Percentiles rank a stretch among this genome's conserved stretches.
Conservation (phyloP, 1,140 invertebrate genomes). For the Hylyphantes graminicola region DNA sequence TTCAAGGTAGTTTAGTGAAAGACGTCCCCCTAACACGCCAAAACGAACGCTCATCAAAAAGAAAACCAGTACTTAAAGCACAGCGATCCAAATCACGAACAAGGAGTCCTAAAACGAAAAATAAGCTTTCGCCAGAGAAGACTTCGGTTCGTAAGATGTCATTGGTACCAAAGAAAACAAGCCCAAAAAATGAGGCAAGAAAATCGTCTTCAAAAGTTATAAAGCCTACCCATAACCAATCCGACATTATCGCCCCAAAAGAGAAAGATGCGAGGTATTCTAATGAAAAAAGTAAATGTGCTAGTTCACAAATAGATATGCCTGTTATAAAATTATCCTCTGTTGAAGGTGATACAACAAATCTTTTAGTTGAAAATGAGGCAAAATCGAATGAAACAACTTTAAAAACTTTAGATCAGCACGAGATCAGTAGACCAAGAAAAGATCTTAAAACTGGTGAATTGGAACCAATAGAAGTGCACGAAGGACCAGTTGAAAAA, state of each 20-base stretch:
- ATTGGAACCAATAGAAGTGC: background rate
- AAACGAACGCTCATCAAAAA: too few species aligned
- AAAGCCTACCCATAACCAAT: constrained; percentile 4
- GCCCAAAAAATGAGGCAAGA: background rate
- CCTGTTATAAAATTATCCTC: constrained; percentile 34
- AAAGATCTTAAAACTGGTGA: constrained; percentile 4
- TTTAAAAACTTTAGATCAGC: background rate
- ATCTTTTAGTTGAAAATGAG: background rate
- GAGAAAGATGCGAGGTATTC: background rate
- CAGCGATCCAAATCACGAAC: background rate
- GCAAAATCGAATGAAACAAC: background rate
- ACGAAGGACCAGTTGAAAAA: background rate
- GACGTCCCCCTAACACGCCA: too few species aligned
- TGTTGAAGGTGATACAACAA: constrained; percentile 11
- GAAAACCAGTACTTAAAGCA: background rate
- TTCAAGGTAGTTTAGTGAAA: too few species aligned
- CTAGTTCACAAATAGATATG: background rate
- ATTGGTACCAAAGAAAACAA: constrained; percentile 1
- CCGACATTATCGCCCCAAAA: background rate
- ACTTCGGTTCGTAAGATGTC: background rate
- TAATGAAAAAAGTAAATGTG: constrained; percentile 26
- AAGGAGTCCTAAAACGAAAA: background rate
- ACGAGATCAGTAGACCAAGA: background rate
- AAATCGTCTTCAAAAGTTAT: background rate
- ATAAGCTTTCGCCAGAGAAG: background rate